Evolutionary conservation across 2,888 invertebrate genomes (phyloP).

Genomic region (Pyrochroa serraticornis): DNA sequence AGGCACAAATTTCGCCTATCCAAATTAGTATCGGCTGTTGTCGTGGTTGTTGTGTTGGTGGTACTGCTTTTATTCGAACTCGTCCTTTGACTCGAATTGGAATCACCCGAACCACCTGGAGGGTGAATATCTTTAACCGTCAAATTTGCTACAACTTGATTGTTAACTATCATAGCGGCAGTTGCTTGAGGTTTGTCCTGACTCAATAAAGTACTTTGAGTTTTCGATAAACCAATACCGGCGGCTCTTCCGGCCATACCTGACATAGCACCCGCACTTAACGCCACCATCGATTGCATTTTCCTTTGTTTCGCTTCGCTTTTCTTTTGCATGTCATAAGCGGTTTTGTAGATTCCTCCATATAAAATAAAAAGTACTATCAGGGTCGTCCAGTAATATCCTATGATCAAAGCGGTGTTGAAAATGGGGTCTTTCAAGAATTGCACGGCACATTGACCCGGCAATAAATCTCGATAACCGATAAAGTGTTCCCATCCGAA

Average conservation of each 20-base stretch:
- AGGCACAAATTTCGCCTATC: slow-evolving; percentile 45
- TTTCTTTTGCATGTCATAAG: slow-evolving; percentile 96
- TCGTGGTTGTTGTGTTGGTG: slow-evolving; percentile 65
- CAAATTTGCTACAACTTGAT: slow-evolving; percentile 39
- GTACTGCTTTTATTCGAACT: slow-evolving; percentile 65
- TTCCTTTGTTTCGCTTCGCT: slow-evolving; percentile 95
- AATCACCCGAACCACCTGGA: slow-evolving; percentile 60
- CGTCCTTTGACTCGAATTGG: slow-evolving; percentile 67
- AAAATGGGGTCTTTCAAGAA: slow-evolving; percentile 97
- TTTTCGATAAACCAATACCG: slow-evolving; percentile 83
- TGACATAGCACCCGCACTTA: slow-evolving; percentile 88
- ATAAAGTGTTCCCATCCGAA: slow-evolving; percentile 99
- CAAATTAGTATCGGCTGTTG: slow-evolving; percentile 48
- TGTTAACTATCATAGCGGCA: slow-evolving; percentile 41
- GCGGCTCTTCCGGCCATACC: slow-evolving; percentile 89
- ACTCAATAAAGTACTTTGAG: slow-evolving; percentile 70
- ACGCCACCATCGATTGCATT: slow-evolving; percentile 92
- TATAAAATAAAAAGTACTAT: slow-evolving; percentile 95
- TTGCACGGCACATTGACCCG: slow-evolving; percentile 93
- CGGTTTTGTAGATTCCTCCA: slow-evolving; percentile 96
- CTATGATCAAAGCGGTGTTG: slow-evolving; percentile 95
- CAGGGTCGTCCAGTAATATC: slow-evolving; percentile 97
- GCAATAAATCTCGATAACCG: slow-evolving; percentile 84
- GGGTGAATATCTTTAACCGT: slow-evolving; percentile 47
- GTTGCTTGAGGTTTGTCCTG: slow-evolving; percentile 72